Base-by-base conservation (phyloP, 2,797 vertebrate genomes). In the Emydoidea blandingii region DNA sequence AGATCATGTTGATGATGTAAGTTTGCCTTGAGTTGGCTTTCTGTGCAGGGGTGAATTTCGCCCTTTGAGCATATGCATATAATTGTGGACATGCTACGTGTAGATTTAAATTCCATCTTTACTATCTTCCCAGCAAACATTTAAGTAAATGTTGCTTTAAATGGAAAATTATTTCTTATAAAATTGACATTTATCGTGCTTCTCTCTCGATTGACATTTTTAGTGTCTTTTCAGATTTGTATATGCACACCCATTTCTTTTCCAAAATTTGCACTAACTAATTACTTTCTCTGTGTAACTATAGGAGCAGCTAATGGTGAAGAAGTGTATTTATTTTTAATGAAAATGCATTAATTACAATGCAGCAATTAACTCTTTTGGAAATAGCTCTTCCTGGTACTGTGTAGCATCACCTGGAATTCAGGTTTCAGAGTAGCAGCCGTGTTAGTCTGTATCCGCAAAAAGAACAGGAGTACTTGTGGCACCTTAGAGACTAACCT, bases 191-290 rank as follows among this genome's bases (percentile, higher is more conserved):
- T 97, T 91, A 80, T 94, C 91, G 91, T n/a, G 0, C 68, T 91
- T 96, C 88, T 85, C 78, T 94, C 25, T 59, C 29, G 23, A 29
- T 47, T 96, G 96, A 92, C 86, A 37, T 89, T 95, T 96, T 97
- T 96, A 92, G 31, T 53, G 47, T 89, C 94, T 95, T 91, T 85
- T 53, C 16, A 76, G 81, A 57, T 83, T 83, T 62, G 57, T 94
- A 91, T 57, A 89, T 87, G 76, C 37, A 49, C 72, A 84, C 44
- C 86, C 94, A 93, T 93, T 96, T 92, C 83, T 92, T 85, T 86
- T 92, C 86, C 87, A 89, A 91, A 90, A 92, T 96, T 90, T 95
- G 83, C 44, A 85, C 74, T 93, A 90, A 94, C 92, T 96, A 93
- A 93, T 96, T 93, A 81, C 88, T 90, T 95, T 47, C 88, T 95